Base-by-base conservation (phyloP, 1,140 invertebrate species). In the Drosophila murphyi region DNA sequence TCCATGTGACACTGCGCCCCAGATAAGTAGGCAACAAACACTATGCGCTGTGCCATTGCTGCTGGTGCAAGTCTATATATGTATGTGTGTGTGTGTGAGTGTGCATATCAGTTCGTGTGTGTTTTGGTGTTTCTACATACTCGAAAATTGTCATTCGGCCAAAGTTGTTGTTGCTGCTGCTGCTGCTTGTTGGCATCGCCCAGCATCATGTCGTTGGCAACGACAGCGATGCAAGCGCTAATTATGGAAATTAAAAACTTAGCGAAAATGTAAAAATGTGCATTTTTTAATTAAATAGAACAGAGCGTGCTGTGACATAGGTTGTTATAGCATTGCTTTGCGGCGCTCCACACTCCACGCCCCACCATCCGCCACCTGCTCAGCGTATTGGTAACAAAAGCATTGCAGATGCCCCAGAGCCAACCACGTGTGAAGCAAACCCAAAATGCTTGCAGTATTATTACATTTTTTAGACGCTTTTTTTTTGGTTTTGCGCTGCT, bases 231-330 rank as follows among this genome's bases (percentile, higher is more conserved):
- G 85, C 45, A 65, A 88, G 72, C 85, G 77, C 85, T 88, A 88
- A 88, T 88, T 88, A 88, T 88, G 85, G 81, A 88, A 88, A 88
- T 88, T 88, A 88, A 88, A 88, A 88, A 88, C 85, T 88, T 89
- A 73, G 85, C 68, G 37, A 83, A 89, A 78, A 80, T 85, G 78
- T 88, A 89, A 89, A 88, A 89, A 90, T 86, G 77, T 85, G 85
- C 68, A 78, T 80, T 89, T 88, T 60, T 81, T 88, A 88, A 88
- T 88, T 89, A 88, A 89, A 88, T 88, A 88, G 78, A 89, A 85
- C 76, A 72, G 71, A 29, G 32, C 48, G 20, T 39, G 63, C 45
- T 39, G 47, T 54, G 65, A 60, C 63, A 68, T 57, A 34, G 47
- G 48, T 34, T 71, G 54, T 56, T 41, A 62, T 65, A 72, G 69